phyloP scores from a whole-genome alignment of 2,113 vertebrate genomes.

The Mionectes macconnelli region DNA sequence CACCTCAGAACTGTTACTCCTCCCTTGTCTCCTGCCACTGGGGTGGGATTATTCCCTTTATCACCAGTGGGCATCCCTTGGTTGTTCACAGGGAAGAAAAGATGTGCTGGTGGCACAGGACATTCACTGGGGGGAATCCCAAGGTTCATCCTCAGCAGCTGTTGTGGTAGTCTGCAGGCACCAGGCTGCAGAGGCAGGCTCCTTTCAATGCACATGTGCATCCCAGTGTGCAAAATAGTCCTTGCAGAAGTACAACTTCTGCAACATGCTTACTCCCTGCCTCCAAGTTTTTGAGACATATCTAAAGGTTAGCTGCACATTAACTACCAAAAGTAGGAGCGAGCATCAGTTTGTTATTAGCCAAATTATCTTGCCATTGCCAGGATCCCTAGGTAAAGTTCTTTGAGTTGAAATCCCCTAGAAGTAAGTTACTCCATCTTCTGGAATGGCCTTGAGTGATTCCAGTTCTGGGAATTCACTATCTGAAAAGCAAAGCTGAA shows the following conservation, averaged over 20 bases:
- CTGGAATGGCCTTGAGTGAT: neutral
- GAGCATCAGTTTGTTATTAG: too few species aligned
- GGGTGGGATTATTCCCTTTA: neutral
- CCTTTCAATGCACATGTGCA: neutral
- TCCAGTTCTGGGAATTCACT: neutral
- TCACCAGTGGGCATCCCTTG: fast-evolving
- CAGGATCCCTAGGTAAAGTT: neutral
- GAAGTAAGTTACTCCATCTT: neutral
- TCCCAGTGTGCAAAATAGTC: neutral
- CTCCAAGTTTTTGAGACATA: neutral
- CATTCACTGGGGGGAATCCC: fast-evolving
- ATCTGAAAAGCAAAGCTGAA: neutral
- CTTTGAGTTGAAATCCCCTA: neutral
- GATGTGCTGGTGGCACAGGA: fast-evolving
- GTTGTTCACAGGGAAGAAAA: neutral
- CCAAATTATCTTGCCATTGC: neutral
- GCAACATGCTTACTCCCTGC: neutral
- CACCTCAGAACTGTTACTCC: neutral
- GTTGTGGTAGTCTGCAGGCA: neutral
- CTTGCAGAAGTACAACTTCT: neutral
- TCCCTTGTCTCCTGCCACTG: fast-evolving
- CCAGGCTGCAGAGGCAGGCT: neutral
- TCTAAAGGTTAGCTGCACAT: neutral
- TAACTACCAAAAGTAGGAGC: neutral
- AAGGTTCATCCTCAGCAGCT: neutral